Evolutionary conservation across 2,113 vertebrate species (phyloP).

Genomic region (Anoura caudifer): DNA sequence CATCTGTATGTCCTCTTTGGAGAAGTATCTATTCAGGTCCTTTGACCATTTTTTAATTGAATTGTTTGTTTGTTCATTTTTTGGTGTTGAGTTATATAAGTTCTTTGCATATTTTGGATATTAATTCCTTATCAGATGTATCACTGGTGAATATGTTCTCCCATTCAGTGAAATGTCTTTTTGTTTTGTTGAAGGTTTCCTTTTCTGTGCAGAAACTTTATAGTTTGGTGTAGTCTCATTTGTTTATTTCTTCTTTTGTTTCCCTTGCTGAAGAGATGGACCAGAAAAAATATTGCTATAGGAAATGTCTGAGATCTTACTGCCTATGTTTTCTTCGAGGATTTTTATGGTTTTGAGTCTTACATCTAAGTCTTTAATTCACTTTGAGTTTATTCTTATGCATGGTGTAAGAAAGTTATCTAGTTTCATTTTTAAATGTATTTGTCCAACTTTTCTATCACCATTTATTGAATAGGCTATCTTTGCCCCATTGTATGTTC

Average conservation of each 20-base stretch:
- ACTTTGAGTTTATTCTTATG: background rate
- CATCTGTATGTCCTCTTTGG: background rate
- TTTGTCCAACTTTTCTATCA: background rate
- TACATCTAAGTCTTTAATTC: background rate
- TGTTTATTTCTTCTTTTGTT: background rate
- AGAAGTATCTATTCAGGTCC: too few species aligned
- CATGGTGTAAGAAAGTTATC: background rate
- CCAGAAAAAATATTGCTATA: background rate
- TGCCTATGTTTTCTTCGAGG: background rate
- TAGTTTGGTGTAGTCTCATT: background rate
- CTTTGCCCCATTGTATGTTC: background rate
- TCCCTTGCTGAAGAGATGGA: background rate
- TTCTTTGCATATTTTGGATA: too few species aligned
- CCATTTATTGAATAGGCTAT: background rate
- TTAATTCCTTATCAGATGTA: background rate
- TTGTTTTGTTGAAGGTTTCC: too few species aligned
- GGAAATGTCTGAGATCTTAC: background rate
- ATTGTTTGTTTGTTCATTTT: too few species aligned
- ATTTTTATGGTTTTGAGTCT: background rate
- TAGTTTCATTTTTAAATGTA: background rate
- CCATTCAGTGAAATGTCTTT: too few species aligned
- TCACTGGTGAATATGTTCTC: background rate
- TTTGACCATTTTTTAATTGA: too few species aligned
- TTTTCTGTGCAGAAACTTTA: background rate
- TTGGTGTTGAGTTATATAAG: too few species aligned